phyloP scores from a whole-genome alignment of 2,888 invertebrate species.

The Pseudococcus longispinus region DNA sequence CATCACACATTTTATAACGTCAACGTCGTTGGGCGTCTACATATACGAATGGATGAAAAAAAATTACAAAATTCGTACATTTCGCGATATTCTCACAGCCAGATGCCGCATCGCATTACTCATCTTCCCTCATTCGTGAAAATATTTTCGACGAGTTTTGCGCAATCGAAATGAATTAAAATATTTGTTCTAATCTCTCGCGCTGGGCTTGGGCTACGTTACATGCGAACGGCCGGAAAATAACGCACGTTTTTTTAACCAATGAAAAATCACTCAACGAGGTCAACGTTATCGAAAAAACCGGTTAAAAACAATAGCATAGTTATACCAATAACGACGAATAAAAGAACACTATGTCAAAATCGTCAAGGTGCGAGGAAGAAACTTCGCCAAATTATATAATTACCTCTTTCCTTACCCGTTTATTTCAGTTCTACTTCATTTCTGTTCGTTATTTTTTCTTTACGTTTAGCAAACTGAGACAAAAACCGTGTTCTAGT shows the following conservation, averaged over 20 bases:
- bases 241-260: not conserved
- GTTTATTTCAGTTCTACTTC: not conserved
- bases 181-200: not conserved
- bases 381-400: constrained; percentile 19
- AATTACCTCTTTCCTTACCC: not conserved
- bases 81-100: not conserved
- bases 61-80: not conserved
- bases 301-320: constrained; percentile 36
- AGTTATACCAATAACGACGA: constrained; percentile 11
- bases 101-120: not conserved
- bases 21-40: not conserved
- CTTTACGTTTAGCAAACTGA: not conserved
- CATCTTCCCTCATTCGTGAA: not conserved
- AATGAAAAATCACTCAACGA: constrained; percentile 20
- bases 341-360: constrained; percentile 23
- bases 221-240: not conserved
- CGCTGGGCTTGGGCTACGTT: not conserved
- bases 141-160: not conserved
- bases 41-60: not conserved
- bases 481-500: not conserved
- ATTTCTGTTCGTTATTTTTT: not conserved
- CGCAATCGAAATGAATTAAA: not conserved
- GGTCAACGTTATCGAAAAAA: constrained; percentile 38
- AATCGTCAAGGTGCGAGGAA: constrained; percentile 16
- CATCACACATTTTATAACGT: not conserved